Evolutionary conservation across 1,140 invertebrate species (phyloP).

Genomic region (Telenomus remus): DNA sequence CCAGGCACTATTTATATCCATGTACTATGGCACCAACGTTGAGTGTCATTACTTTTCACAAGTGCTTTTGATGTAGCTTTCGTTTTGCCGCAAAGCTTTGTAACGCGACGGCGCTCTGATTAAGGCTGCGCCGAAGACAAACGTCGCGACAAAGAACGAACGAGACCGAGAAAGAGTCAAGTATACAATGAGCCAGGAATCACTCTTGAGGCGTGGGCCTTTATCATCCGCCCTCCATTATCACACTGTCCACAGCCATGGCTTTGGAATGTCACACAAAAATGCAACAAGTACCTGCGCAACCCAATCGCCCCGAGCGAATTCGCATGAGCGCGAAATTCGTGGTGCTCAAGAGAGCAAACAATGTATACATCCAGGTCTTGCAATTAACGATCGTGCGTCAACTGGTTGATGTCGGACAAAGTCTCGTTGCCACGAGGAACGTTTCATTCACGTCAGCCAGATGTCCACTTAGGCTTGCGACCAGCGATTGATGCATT

Average conservation of each 20-base stretch:
- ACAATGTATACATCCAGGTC: conserved; percentile 25
- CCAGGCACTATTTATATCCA: conserved; percentile 50
- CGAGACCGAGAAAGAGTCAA: conserved; percentile 39
- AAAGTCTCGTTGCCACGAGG: conserved; percentile 44
- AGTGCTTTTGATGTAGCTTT: conserved; percentile 61
- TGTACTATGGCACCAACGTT: conserved; percentile 37
- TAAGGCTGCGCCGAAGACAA: conserved; percentile 57
- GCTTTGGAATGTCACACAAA: conserved; percentile 11
- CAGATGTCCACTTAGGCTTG: conserved; percentile 32
- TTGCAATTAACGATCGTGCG: conserved; percentile 50
- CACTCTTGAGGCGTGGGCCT: conserved; percentile 40
- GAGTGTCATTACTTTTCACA: conserved; percentile 60
- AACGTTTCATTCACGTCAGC: conserved; percentile 45
- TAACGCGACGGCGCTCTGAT: conserved; percentile 51
- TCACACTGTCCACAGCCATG: too few relatives aligned
- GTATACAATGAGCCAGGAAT: conserved; percentile 58
- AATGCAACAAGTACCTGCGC: conserved; percentile 48
- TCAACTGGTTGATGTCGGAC: conserved; percentile 50
- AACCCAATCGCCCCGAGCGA: conserved; percentile 4
- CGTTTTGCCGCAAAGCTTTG: conserved; percentile 55
- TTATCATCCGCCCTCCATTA: conserved; percentile 33
- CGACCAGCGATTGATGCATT: conserved; percentile 18
- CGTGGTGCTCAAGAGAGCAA: too few relatives aligned
- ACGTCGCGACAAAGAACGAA: conserved; percentile 38
- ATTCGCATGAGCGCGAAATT: too few relatives aligned